Base-by-base conservation (phyloP, 2,797 vertebrate genomes). In the Myotis pilosus region DNA sequence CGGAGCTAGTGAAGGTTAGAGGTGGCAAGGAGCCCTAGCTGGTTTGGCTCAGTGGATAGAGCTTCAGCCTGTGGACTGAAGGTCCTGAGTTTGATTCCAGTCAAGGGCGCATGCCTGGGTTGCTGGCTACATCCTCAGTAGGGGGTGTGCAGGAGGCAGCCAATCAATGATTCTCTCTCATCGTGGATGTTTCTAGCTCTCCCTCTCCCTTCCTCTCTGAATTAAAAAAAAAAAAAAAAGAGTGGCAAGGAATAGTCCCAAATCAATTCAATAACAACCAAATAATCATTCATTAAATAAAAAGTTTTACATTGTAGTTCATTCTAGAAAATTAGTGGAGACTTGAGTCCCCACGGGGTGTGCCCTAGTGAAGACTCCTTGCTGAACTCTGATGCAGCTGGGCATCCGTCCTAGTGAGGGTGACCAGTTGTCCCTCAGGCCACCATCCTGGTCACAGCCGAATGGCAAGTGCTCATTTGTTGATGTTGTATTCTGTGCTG, bases 361-460 rank as follows among this genome's bases (percentile, higher is more conserved):
- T 6, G 9, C 1, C 7, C 5, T 68, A 10, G 38, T 33, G 62
- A 51, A 49, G 15, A 72, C 33, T 44, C 49, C 9, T 19, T 6
- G 1, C 25, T 76, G 33, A 36, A 30, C 5, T 49, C 38, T 55
- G 44, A 68, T 19, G 41, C 25, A 12, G 2, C 53, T 25, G n/a
- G 53, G 6, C 12, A 69, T 30, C 6, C 28, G 5, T 41, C 22
- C 12, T 41, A 72, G 5, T 17, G 47, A 41, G 1, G 20, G 47
- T 10, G n/a, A 23, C 8, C 22, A 41, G 1, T 62, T 19, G 3
- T 51, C 1, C 20, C 2, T 47, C 4, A 20, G n/a, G 11, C 38
- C 11, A 69, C 1, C 9, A 22, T 16, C 7, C 33, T 75, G 6
- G 9, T 23, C 36, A 72, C 5, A 72, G 53, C 2, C 53, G 16